Evolutionary conservation across 2,113 vertebrate genomes (phyloP).

Genomic region (Ceyx cyanopectus): DNA sequence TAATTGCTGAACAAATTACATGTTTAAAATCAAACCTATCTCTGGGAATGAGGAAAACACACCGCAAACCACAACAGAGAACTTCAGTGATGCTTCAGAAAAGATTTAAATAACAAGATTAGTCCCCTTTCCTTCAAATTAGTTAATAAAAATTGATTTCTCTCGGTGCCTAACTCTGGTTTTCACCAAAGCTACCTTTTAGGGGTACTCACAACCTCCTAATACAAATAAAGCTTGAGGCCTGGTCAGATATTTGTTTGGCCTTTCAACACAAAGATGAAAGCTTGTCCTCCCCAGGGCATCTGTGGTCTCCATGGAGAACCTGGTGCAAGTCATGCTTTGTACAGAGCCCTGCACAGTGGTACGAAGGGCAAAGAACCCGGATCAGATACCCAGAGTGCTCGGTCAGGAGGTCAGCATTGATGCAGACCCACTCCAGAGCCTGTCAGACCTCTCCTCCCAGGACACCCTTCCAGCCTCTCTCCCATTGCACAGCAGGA

Average conservation of each 20-base stretch:
- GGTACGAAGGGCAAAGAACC: neutral
- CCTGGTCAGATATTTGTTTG: neutral
- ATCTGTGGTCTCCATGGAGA: accelerated
- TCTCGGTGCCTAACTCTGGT: neutral
- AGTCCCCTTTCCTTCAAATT: neutral
- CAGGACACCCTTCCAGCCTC: neutral
- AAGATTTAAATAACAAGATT: neutral
- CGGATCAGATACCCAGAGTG: accelerated
- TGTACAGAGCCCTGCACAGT: accelerated
- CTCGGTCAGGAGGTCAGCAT: neutral
- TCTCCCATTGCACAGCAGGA: neutral
- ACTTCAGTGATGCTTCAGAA: neutral
- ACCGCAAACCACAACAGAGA: neutral
- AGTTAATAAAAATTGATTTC: neutral
- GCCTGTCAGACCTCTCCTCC: neutral
- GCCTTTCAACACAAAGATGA: neutral
- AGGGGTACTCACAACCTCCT: neutral
- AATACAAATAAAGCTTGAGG: neutral
- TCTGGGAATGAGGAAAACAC: neutral
- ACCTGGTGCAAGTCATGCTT: accelerated
- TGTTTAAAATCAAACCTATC: neutral
- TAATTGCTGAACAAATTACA: slow-evolving; percentile 41
- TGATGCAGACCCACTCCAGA: neutral
- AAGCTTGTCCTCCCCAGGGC: neutral
- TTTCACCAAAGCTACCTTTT: neutral